phyloP scores from a whole-genome alignment of 2,888 invertebrate species.

The Galeopsomyia nigrocyanea region DNA sequence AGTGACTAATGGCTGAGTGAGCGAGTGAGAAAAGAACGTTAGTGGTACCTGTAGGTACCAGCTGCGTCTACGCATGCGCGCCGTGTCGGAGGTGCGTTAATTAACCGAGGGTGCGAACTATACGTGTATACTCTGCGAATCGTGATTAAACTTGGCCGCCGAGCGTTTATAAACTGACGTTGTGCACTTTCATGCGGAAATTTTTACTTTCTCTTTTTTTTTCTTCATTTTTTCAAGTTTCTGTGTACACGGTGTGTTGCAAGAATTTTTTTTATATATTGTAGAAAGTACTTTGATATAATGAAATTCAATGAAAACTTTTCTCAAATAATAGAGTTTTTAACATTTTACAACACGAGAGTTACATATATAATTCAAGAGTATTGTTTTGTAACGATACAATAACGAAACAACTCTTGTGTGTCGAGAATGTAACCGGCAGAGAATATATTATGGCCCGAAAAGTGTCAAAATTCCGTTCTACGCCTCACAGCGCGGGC shows the following conservation, averaged over 20 bases:
- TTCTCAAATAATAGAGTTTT: too few relatives aligned
- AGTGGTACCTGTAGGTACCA: slow-evolving; percentile 35
- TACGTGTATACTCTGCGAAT: neutral
- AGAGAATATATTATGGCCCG: slow-evolving; percentile 8
- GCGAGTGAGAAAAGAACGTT: too few relatives aligned
- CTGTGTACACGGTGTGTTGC: too few relatives aligned
- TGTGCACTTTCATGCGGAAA: slow-evolving; percentile 13
- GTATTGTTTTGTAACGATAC: too few relatives aligned
- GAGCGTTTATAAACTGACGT: slow-evolving; percentile 13
- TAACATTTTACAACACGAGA: too few relatives aligned
- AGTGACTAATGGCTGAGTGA: slow-evolving; percentile 38
- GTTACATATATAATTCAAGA: too few relatives aligned
- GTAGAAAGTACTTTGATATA: too few relatives aligned
- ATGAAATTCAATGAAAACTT: too few relatives aligned
- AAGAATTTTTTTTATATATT: too few relatives aligned
- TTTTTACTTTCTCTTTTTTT: too few relatives aligned
- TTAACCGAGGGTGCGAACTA: slow-evolving; percentile 49
- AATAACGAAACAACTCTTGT: too few relatives aligned
- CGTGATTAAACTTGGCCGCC: slow-evolving; percentile 31
- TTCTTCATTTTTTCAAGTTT: too few relatives aligned
- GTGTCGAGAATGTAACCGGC: slow-evolving; percentile 16
- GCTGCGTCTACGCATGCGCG: slow-evolving; percentile 20
- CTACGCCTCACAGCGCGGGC: neutral
- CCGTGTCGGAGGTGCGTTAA: slow-evolving; percentile 53
- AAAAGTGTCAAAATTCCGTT: slow-evolving; percentile 32